These are phyloP conservation scores for Trematocara marginatum DNA, from an alignment of 2,113 vertebrate species.

Conservation along the genomic window DNA sequence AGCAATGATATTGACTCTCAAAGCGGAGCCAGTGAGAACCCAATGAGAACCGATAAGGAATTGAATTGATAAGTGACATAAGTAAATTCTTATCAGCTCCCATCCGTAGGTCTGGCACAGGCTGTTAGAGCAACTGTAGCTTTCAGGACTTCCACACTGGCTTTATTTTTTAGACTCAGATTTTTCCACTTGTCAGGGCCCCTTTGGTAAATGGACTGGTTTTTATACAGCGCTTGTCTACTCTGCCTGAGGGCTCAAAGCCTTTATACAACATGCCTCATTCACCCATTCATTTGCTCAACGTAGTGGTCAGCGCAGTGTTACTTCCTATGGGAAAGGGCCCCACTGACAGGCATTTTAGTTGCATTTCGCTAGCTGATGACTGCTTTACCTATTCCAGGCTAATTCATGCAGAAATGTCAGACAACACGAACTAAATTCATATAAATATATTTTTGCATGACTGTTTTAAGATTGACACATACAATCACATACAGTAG, in stretches of 20 bases:
- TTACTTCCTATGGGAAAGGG: neutral
- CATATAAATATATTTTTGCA: neutral
- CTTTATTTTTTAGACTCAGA: neutral
- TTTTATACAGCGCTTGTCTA: neutral
- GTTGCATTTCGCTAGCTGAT: accelerated
- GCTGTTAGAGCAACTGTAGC: neutral
- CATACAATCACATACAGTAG: neutral
- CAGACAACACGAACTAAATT: neutral
- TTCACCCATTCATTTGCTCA: neutral
- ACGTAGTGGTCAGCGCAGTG: accelerated
- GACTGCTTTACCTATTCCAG: neutral
- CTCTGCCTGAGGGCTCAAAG: neutral
- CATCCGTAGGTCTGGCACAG: neutral
- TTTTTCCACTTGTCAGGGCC: neutral
- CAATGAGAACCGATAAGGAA: accelerated
- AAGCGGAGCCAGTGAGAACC: neutral
- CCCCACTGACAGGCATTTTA: neutral
- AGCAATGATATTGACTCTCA: neutral
- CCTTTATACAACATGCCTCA: neutral
- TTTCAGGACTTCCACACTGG: neutral
- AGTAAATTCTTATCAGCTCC: neutral
- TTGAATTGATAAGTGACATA: accelerated
- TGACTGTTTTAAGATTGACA: neutral
- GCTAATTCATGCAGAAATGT: neutral
- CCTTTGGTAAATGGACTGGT: neutral